Evolutionary conservation across 2,888 invertebrate genomes (phyloP), one percentile per base, ranked within the genome.

Genomic region (Galerucella calmariensis): DNA sequence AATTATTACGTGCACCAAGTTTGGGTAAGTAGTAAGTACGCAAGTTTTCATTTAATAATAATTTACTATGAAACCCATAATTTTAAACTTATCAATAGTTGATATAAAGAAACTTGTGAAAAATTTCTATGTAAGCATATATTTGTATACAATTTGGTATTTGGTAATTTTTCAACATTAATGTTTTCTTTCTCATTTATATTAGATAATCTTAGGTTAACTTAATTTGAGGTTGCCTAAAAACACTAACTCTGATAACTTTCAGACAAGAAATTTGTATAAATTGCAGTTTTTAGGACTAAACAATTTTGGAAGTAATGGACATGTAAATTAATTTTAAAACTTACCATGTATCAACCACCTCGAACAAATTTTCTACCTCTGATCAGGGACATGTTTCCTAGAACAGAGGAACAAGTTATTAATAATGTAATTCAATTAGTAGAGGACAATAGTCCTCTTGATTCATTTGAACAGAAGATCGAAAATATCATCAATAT

Each of bases 401-500:
- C 81, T 5, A 75, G 78, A 65, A 81, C 78, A 76, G 69, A 80
- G n/a, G 65, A 74, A 10, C 74, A 79, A 58, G 63, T 75, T 12
- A 81, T 83, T 41, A 46, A 56, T 24, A 72, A 79, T 12, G 75
- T 83, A 4, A 81, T 83, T 58, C 16, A 69, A 6, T 68, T 82
- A 27, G 81, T 82, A 51, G 69, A 79, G 46, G 78, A 79, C 66
- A 73, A 71, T 58, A 74, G 72, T 35, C 79, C 81, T 8, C 0
- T 11, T 41, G 81, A 78, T 27, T 35, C 65, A 9, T 63, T 44
- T 63, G 82, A 83, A 10, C 69, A 76, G 48, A 78, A 80, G 67
- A 35, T 83, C 5, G 83, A 83, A 72, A 80, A 80, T 35, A 81
- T 84, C 77, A 77, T 81, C 11, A 80, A 82, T 72, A 74, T 83